Percentiles rank a stretch among this genome's conserved stretches.
Conservation (phyloP, 2,113 vertebrate species). For the Siniperca knerii region DNA sequence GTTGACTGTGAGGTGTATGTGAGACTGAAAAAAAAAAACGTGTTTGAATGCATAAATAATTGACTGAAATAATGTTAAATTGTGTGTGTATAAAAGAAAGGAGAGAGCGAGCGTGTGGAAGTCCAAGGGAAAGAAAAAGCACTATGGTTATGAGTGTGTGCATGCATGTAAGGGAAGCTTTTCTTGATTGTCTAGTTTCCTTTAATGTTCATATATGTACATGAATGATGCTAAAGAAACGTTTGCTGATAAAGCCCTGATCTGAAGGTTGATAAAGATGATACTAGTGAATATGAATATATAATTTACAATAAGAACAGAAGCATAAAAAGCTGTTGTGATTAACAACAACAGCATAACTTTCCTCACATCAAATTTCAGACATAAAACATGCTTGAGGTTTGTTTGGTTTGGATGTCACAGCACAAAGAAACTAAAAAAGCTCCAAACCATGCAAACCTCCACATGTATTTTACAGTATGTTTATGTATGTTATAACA, state of each 20-base stretch:
- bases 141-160: conserved; percentile 66
- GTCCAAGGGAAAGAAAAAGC: conserved; percentile 60
- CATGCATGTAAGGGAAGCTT: conserved; percentile 47
- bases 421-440: conserved; percentile 62
- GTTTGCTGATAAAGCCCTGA: conserved; percentile 72
- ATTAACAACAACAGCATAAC: neutral
- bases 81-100: conserved; percentile 44
- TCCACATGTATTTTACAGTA: neutral
- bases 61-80: conserved; percentile 42
- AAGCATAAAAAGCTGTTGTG: conserved; percentile 22
- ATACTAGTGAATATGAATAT: conserved; percentile 23
- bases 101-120: neutral
- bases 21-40: conserved; percentile 4
- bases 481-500: conserved; percentile 2
- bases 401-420: conserved; percentile 57
- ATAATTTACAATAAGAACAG: conserved; percentile 38
- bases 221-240: conserved; percentile 53
- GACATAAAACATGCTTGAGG: neutral
- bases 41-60: conserved; percentile 52
- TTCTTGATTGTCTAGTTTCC: conserved; percentile 52
- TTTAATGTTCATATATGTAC: conserved; percentile 58
- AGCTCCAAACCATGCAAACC: conserved; percentile 43
- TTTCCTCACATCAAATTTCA: conserved; percentile 10
- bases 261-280: conserved; percentile 55
- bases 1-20: conserved; percentile 24